These are phyloP conservation scores for Trichogramma pretiosum DNA, from an alignment of 1,140 invertebrate genomes.

Conservation along the genomic window DNA sequence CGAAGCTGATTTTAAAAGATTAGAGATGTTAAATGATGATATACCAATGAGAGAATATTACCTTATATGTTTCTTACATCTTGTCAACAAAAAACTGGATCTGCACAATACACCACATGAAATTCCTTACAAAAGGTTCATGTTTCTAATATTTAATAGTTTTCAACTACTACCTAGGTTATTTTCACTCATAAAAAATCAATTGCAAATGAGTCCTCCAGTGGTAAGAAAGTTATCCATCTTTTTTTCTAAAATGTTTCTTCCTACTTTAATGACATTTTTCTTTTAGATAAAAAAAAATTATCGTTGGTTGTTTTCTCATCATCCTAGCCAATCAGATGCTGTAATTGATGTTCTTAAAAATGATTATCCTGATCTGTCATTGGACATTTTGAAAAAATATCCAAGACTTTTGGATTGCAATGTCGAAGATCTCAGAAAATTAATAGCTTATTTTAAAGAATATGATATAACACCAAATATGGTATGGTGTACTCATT, in stretches of 20 bases:
- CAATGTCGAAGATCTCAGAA: slow-evolving; percentile 34
- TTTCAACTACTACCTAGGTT: slow-evolving; percentile 40
- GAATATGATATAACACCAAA: slow-evolving; percentile 39
- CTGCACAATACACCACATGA: slow-evolving; percentile 32
- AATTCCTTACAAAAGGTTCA: slow-evolving; percentile 33
- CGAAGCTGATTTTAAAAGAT: slow-evolving; percentile 35
- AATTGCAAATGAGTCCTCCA: slow-evolving; percentile 37
- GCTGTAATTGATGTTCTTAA: slow-evolving; percentile 40
- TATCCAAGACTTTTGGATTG: slow-evolving; percentile 43
- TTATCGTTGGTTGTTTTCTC: slow-evolving; percentile 20
- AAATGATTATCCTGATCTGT: slow-evolving; percentile 25
- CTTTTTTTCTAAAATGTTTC: neutral
- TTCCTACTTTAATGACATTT: slow-evolving; percentile 2
- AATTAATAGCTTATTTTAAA: slow-evolving; percentile 43
- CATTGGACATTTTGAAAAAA: slow-evolving; percentile 23
- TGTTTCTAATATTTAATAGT: slow-evolving; percentile 37
- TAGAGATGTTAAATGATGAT: slow-evolving; percentile 25
- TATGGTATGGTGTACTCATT: slow-evolving; percentile 35
- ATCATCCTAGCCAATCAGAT: slow-evolving; percentile 42
- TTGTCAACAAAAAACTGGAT: slow-evolving; percentile 41
- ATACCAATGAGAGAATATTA: slow-evolving; percentile 31
- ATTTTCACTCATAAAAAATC: slow-evolving; percentile 41
- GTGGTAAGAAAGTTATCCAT: slow-evolving; percentile 19
- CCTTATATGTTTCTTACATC: slow-evolving; percentile 33
- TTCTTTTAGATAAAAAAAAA: slow-evolving; percentile 19